Conservation (phyloP, 1,140 invertebrate genomes). For the Lepidurus arcticus region DNA sequence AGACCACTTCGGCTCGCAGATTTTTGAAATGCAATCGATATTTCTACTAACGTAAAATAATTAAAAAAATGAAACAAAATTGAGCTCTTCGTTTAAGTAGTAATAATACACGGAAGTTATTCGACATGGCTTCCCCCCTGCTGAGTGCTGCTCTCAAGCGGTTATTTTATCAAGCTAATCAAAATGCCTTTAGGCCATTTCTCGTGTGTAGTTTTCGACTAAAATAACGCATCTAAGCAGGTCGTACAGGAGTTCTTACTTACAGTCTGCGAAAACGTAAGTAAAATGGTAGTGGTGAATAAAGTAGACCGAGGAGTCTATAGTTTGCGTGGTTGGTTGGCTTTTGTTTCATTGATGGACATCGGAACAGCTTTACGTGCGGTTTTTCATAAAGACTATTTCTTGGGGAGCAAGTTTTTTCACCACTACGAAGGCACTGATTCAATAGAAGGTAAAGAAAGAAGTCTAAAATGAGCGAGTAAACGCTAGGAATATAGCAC, state of each 20-base stretch:
- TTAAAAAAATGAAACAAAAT: too few relatives aligned
- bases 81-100: too few relatives aligned
- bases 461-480: not conserved
- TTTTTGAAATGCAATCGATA: too few relatives aligned
- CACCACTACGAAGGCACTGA: not conserved
- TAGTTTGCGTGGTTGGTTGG: constrained; percentile 36
- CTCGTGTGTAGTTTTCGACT: too few relatives aligned
- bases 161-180: too few relatives aligned
- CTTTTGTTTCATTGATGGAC: constrained; percentile 37
- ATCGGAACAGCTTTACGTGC: constrained; percentile 35
- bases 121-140: too few relatives aligned
- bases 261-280: not conserved
- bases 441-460: not conserved
- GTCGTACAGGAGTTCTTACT: not conserved
- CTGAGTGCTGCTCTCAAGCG: too few relatives aligned
- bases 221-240: not conserved
- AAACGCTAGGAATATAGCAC: not conserved
- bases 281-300: not conserved
- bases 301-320: constrained; percentile 33
- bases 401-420: constrained; percentile 31
- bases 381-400: constrained; percentile 34
- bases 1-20: too few relatives aligned
- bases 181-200: too few relatives aligned
- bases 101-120: too few relatives aligned
- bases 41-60: too few relatives aligned